Base-by-base conservation (phyloP, 2,888 invertebrate genomes). In the Loripinus fragilis region DNA sequence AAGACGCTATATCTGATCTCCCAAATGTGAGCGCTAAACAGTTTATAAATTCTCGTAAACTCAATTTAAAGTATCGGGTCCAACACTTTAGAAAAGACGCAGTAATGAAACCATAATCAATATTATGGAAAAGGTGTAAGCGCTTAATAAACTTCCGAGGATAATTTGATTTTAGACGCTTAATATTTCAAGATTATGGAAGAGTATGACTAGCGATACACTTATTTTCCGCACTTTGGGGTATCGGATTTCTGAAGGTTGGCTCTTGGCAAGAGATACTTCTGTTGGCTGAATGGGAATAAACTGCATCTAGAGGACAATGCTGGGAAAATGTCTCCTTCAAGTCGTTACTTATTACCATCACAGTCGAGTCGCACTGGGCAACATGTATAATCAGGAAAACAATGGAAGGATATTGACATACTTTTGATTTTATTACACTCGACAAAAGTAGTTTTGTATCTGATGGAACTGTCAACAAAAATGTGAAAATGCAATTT, bases 21-120 rank as follows among this genome's bases (percentile, higher is more conserved):
- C 86, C 88, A 84, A 86, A 87, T 81, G 88, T 86, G 87, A 87
- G 85, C 86, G 81, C 89, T 60, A 60, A 60, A 60, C 60, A 60
- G 60, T 60, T 60, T 60, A 60, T 60, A 60, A 60, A 60, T 60
- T 60, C 60, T 60, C 60, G 33, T 60, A 60, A 60, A 60, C 23
- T 60, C 33, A 20, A 60, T 60, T 60, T 33, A 60, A 60, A 60
- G 60, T 60, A 60, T 33, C 60, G 60, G 28, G 60, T 60, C 60
- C 33, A 60, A 60, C 60, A 60, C 60, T 60, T 33, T 30, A 23
- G 23, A 60, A 60, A 60, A 60, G 60, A 60, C 60, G 33, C 60
- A 60, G 33, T 60, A 60, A 60, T 60, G 60, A 60, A 60, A 60
- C 60, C 60, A 60, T 60, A 60, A 60, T 60, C 60, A 60, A 60